phyloP scores from a whole-genome alignment of 2,113 vertebrate genomes.

The Pavo muticus region DNA sequence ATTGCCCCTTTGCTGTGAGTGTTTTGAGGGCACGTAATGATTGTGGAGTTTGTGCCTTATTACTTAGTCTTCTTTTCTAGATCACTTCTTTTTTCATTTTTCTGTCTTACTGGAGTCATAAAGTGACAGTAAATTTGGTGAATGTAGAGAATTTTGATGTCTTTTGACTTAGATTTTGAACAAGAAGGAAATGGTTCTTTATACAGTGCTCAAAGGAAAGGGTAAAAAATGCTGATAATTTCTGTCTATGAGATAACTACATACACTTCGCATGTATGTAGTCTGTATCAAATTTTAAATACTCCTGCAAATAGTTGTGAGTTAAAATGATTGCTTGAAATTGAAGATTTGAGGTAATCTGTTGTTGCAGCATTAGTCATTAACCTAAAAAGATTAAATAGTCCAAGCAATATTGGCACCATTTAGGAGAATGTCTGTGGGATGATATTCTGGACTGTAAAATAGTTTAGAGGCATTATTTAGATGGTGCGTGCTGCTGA shows the following conservation, averaged over 20 bases:
- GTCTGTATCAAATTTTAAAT: neutral
- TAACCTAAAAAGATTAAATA: constrained; percentile 11
- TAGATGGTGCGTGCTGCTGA: neutral
- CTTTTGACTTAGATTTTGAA: neutral
- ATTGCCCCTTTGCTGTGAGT: neutral
- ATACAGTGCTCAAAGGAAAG: neutral
- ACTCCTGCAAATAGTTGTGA: neutral
- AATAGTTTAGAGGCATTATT: neutral
- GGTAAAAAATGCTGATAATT: neutral
- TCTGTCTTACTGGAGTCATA: neutral
- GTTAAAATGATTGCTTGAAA: neutral
- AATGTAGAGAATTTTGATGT: neutral
- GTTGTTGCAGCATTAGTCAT: constrained; percentile 2
- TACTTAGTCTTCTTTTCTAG: neutral
- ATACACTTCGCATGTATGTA: neutral
- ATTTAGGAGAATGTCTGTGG: neutral
- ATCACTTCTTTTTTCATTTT: neutral
- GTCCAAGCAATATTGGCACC: neutral
- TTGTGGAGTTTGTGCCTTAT: neutral
- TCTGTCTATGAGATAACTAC: neutral
- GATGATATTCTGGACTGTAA: neutral
- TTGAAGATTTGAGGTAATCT: neutral
- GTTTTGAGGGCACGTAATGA: neutral
- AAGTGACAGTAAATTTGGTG: neutral
- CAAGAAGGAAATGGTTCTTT: neutral